phyloP scores from a whole-genome alignment of 2,888 invertebrate genomes.

The Spodoptera picta region DNA sequence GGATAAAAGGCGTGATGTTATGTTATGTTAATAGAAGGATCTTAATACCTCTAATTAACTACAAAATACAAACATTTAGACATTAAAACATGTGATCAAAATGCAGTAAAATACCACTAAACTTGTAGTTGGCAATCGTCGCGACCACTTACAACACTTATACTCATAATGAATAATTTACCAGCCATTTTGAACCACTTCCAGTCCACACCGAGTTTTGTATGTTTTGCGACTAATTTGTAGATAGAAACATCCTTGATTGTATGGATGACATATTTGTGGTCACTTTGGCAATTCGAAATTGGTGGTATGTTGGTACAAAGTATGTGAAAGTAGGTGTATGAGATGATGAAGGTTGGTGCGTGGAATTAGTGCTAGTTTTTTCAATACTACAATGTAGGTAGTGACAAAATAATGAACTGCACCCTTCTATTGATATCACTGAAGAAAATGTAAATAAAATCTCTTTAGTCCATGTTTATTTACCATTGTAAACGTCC shows the following conservation, averaged over 20 bases:
- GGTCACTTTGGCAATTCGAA: not conserved
- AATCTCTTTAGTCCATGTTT: no score
- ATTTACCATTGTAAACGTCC: no score
- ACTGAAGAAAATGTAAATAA: no score
- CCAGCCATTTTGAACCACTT: slow-evolving; percentile 16
- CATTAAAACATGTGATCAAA: slow-evolving; percentile 11
- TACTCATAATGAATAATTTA: slow-evolving; percentile 5
- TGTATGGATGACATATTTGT: slow-evolving; percentile 21
- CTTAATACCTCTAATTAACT: not conserved
- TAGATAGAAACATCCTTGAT: slow-evolving; percentile 3
- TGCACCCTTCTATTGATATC: no score
- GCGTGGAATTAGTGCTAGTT: no score
- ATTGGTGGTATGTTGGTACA: no score
- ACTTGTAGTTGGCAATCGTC: slow-evolving; percentile 8
- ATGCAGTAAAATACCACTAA: not conserved
- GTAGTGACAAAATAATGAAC: no score
- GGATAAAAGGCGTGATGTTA: no score
- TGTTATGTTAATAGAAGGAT: no score
- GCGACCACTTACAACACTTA: slow-evolving; percentile 17
- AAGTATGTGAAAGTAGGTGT: no score
- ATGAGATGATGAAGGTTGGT: no score
- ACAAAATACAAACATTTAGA: slow-evolving; percentile 1
- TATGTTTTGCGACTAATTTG: slow-evolving; percentile 7
- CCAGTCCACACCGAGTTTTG: not conserved
- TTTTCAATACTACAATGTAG: no score